Base-by-base conservation (phyloP, 2,888 invertebrate species). In the Neuroscelio doddi region DNA sequence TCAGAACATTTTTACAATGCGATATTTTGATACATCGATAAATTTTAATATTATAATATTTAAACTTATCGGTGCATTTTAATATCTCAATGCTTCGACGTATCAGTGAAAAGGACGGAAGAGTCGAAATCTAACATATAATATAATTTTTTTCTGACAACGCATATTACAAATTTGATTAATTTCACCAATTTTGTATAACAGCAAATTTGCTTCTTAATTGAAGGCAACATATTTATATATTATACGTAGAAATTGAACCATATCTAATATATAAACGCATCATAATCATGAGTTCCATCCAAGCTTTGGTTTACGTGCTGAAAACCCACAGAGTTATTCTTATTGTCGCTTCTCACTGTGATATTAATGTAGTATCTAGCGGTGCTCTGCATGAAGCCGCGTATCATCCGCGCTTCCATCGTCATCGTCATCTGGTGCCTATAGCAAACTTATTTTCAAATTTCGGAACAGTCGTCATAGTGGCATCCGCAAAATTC, bases 371-470 rank as follows among this genome's bases (percentile, higher is more conserved):
- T 71, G 70, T 56, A 71, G 72, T 68, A 71, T 73, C 77, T 77
- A 64, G 74, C 72, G 53, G 75, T 53, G 74, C 78, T 70, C 77
- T 58, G 74, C 77, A 70, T 78, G 79, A 70, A 74, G 76, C 75
- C 75, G 57, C 56, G 69, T 75, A 75, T 75, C 76, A 70, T 73
- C 73, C 65, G 66, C 71, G 70, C 73, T 71, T 73, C 76, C 73
- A 72, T 70, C 75, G 64, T 73, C 73, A 71, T 72, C 75, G 73
- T 77, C 76, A 76, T 78, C 76, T 76, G 76, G 70, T 38, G 46
- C 34, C 39, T 39, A 41, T 44, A 27, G 21, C 56, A 50, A 17
- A 41, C 56, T 34, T 47, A 55, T 51, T 56, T 63, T 56, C 41
- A 51, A 55, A 51, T 62, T 56, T 56, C 24, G 46, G 50, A 56